A percentile compares a stretch with the other conserved stretches of the same genome.
These are phyloP conservation scores for Polyergus mexicanus DNA, from an alignment of 1,140 invertebrate genomes.

Conservation along the genomic window DNA sequence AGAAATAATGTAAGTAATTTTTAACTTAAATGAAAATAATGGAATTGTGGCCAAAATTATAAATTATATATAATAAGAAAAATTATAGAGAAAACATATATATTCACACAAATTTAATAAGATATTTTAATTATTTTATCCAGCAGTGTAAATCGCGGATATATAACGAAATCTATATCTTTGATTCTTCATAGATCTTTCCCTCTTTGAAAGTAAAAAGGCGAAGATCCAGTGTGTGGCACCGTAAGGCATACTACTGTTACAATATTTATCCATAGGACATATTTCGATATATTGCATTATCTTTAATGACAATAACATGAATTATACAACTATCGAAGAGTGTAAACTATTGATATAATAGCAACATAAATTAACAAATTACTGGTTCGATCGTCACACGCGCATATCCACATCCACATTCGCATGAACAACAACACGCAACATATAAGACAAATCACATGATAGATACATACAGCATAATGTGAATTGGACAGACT, in stretches of 20 bases:
- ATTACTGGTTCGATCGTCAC: constrained; percentile 68
- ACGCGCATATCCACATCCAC: constrained; percentile 32
- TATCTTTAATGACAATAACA: constrained; percentile 60
- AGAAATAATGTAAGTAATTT: neutral
- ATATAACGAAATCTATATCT: constrained; percentile 40
- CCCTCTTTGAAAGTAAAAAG: constrained; percentile 38
- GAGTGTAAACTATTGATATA: constrained; percentile 54
- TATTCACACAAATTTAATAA: constrained; percentile 10
- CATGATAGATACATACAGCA: constrained; percentile 69
- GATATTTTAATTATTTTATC: constrained; percentile 28
- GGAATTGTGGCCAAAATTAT: no score
- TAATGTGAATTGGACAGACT: constrained; percentile 65
- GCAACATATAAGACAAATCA: constrained; percentile 68
- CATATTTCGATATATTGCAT: constrained; percentile 17
- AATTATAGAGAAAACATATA: neutral
- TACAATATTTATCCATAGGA: constrained; percentile 58
- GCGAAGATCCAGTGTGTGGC: constrained; percentile 40
- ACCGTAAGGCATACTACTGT: constrained; percentile 49
- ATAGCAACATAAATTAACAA: constrained; percentile 62
- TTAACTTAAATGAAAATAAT: neutral
- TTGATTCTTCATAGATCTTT: constrained; percentile 21
- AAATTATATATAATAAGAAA: no score
- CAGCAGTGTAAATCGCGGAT: constrained; percentile 27
- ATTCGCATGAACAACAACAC: constrained; percentile 50
- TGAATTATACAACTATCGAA: constrained; percentile 52